These are phyloP conservation scores for Coluber constrictor DNA, from an alignment of 2,797 vertebrate species.

Conservation along the genomic window DNA sequence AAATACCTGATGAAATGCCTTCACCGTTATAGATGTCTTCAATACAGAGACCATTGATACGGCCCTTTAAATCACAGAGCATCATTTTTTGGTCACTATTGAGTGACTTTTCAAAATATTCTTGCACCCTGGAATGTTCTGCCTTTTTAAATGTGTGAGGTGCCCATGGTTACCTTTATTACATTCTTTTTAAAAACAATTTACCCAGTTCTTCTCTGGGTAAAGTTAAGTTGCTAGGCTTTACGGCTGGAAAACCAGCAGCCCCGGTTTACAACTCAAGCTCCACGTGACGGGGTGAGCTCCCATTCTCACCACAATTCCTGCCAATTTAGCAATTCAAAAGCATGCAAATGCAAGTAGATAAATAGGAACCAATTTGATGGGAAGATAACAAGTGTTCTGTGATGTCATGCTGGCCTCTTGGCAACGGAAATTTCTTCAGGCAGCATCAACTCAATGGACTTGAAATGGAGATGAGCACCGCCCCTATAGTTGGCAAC, in stretches of 20 bases:
- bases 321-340: background rate
- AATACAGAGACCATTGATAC: background rate
- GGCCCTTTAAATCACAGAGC: background rate
- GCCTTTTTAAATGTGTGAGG: background rate
- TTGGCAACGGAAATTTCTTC: background rate
- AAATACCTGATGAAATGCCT: background rate
- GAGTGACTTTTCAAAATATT: background rate
- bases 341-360: background rate
- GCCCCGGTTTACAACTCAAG: background rate
- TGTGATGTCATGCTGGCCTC: background rate
- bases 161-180: background rate
- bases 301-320: background rate
- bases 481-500: background rate
- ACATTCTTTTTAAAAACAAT: background rate
- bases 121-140: background rate
- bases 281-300: rapidly evolving
- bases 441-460: background rate
- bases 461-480: background rate
- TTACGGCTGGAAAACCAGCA: background rate
- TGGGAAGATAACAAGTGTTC: background rate
- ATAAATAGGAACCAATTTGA: background rate
- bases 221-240: background rate
- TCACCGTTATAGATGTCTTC: background rate
- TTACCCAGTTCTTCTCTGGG: background rate
- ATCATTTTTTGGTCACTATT: background rate